Base-by-base conservation (phyloP, 1,140 invertebrate species). In the Branchinecta lindahli region DNA sequence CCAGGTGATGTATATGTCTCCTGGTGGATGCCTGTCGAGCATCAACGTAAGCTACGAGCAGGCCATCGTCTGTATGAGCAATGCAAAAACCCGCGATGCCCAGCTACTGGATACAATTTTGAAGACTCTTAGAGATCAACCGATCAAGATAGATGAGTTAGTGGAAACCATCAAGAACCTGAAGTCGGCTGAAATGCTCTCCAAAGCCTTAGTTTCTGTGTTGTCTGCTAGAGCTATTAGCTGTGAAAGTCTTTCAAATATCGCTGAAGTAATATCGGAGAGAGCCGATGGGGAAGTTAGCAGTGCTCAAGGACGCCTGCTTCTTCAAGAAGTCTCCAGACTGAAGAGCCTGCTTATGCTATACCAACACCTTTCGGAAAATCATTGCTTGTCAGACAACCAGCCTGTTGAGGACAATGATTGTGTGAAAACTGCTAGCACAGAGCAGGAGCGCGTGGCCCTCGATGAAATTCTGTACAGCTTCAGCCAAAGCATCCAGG, bases 51-150 rank as follows among this genome's bases (percentile, higher is more conserved):
- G 12, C 4, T 61, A 61, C 52, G 52, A 61, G 52, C 52, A 61
- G 6, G 52, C 52, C 12, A 61, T 20, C 52, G 18, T 61, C 12
- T 61, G 12, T 61, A 61, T 61, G 12, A 61, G 52, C 18, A 61
- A 61, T 6, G 52, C 18, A 15, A 61, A 61, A 61, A 61, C 12
- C 6, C 12, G 52, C 12, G 52, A 61, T 61, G 18, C 12, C 12
- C 52, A 61, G 18, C 12, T 61, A 15, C 2, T 61, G 77, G 82
- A 83, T 84, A 75, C 72, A 71, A 15, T 61, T 15, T 15, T 15
- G 18, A 61, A 61, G 18, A 61, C 12, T 20, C 12, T 61, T 15
- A 33, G 5, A 3, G 33, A 33, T 33, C 2, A 61, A 4, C 18
- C 52, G 18, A 12, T 61, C 18, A 61, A 61, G 71, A 70, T 65